phyloP scores from a whole-genome alignment of 1,140 invertebrate genomes.

The Drosophila suzukii region DNA sequence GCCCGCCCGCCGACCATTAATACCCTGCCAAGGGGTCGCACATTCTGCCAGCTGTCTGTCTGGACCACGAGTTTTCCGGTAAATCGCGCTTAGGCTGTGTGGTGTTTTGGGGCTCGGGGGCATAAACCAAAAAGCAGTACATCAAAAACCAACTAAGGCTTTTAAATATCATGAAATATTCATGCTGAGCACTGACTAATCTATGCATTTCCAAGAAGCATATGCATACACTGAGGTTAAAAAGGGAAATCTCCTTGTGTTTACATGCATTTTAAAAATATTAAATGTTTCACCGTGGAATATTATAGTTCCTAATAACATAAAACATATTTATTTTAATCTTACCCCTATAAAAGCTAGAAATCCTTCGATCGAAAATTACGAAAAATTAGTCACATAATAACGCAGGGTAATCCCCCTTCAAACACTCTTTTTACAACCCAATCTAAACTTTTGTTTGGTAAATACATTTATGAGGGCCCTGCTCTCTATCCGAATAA shows the following conservation, averaged over 20 bases:
- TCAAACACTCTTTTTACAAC: not conserved
- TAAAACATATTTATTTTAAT: too few species aligned
- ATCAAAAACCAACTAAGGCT: conserved; percentile 15
- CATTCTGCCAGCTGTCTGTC: conserved; percentile 12
- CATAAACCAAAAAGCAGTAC: conserved; percentile 7
- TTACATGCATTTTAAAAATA: too few species aligned
- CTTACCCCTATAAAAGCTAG: too few species aligned
- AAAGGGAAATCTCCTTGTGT: not conserved
- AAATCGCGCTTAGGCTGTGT: conserved; percentile 14
- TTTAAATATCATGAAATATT: conserved; percentile 22
- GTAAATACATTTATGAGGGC: conserved; percentile 20
- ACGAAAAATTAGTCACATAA: too few species aligned
- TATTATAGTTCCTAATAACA: too few species aligned
- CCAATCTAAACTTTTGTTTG: conserved; percentile 10
- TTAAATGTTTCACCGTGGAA: too few species aligned
- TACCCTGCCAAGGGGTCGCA: conserved; percentile 22
- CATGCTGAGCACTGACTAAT: conserved; percentile 14
- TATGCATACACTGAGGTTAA: conserved; percentile 5
- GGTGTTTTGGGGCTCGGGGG: conserved; percentile 1
- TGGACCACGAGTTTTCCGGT: conserved; percentile 1
- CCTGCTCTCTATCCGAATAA: conserved; percentile 3
- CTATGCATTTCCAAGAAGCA: conserved; percentile 14
- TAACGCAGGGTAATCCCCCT: conserved; percentile 2
- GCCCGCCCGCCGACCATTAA: conserved; percentile 34
- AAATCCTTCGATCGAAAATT: too few species aligned